A percentile compares a stretch with the other conserved stretches of the same genome.
These are phyloP conservation scores for Dendrophyllia cribrosa DNA, from an alignment of 64 coral and sea anemone species.

Conservation along the genomic window DNA sequence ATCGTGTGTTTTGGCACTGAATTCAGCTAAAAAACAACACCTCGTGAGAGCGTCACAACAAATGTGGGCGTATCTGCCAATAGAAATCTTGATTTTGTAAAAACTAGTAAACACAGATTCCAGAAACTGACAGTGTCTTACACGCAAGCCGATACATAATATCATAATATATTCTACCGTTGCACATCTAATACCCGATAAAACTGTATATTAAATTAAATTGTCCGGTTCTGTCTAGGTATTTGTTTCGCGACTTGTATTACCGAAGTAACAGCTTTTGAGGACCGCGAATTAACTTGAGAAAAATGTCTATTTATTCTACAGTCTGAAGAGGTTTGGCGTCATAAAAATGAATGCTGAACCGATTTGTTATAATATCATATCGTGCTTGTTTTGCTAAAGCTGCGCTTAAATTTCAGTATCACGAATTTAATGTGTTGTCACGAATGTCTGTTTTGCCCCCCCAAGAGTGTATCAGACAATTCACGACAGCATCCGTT, in stretches of 20 bases:
- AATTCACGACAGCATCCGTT: conserved; percentile 43
- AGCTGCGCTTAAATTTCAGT: conserved; percentile 3
- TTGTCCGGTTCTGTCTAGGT: conserved; percentile 21
- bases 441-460: conserved; percentile 19
- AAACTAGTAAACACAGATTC: not conserved
- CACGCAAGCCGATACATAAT: not conserved
- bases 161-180: not conserved
- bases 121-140: not conserved
- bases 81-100: conserved; percentile 18
- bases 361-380: not conserved
- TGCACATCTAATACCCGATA: not conserved
- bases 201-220: not conserved
- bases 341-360: conserved; percentile 9
- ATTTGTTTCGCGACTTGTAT: not conserved
- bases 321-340: not conserved
- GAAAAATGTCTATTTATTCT: conserved; percentile 7
- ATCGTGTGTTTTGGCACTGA: conserved; percentile 1
- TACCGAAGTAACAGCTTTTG: conserved; percentile 23
- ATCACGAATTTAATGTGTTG: conserved; percentile 36
- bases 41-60: not conserved
- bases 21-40: not conserved
- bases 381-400: conserved; percentile 39
- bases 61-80: not conserved
- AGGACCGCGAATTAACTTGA: not conserved
- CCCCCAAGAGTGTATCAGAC: conserved; percentile 41